Base-by-base conservation (phyloP, 2,888 invertebrate genomes). In the Himalopsyche kuldschensis region DNA sequence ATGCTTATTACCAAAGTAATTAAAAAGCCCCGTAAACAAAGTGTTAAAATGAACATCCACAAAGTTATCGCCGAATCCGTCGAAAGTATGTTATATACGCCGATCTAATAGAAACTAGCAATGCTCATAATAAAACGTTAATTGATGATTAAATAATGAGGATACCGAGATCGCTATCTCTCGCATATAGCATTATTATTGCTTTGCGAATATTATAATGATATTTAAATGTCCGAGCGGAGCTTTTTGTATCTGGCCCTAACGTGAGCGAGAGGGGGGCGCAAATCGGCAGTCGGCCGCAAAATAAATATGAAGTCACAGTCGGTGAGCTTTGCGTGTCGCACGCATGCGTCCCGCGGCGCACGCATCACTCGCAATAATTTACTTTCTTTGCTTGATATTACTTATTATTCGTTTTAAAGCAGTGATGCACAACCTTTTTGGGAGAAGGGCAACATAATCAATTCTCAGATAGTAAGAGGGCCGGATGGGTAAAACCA, bases 241-340 rank as follows among this genome's bases (percentile, higher is more conserved):
- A 55, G 55, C 55, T 55, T 55, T 55, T 55, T 55, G 55, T 41
- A 41, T 41, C 20, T 5, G 55, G 24, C 55, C 55, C 55, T 20
- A 55, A 24, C 55, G 55, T 10, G 55, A 55, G 55, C 55, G 75
- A 75, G 32, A 75, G 17, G 32, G 75, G 30, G 30, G 31, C 20
- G 1, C 31, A 27, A 32, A 75, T 30, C 75, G 75, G 24, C 46
- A 41, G 82, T 41, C 46, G 63, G 82, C 69, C 79, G 79, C 47
- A 79, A 82, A 82, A 79, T 55, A 48, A 80, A 41, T 46, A 78
- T 41, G 76, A 77, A 82, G 85, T 84, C 80, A 85, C 85, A 85
- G 79, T 83, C 48, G 78, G 80, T 82, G 85, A 83, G 75, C 85
- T 80, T 85, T 82, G 83, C 85, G 83, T 85, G 85, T 55, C 75